Conservation (phyloP, 2,888 invertebrate species). For the Sinhomidia bicolor region DNA sequence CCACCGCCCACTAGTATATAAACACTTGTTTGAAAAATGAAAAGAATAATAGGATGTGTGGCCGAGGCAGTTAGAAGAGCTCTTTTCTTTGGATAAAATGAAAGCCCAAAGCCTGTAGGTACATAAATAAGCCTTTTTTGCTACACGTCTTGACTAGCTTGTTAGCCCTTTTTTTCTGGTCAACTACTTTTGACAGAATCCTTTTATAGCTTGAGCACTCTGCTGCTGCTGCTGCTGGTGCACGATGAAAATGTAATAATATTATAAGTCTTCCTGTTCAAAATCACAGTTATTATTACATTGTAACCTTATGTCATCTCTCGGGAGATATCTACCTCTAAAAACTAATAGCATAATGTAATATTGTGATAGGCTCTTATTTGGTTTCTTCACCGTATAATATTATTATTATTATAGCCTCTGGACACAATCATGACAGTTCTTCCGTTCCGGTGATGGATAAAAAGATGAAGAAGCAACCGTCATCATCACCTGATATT, state of each 20-base stretch:
- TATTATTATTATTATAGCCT: slow-evolving; percentile 52
- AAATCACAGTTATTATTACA: slow-evolving; percentile 20
- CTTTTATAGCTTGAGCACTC: not conserved
- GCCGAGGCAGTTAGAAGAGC: not conserved
- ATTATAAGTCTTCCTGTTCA: not conserved
- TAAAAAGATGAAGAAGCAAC: slow-evolving; percentile 25
- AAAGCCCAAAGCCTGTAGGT: not conserved
- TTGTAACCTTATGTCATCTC: slow-evolving; percentile 32
- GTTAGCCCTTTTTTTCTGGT: slow-evolving; percentile 30
- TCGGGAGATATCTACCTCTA: not conserved
- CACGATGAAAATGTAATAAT: not conserved
- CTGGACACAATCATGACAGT: slow-evolving; percentile 44
- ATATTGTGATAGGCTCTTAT: slow-evolving; percentile 46
- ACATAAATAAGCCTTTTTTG: not conserved
- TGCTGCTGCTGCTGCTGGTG: no score
- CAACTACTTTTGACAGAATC: slow-evolving; percentile 14
- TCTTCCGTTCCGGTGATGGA: slow-evolving; percentile 40
- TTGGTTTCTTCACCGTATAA: slow-evolving; percentile 35
- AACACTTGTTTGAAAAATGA: slow-evolving; percentile 2
- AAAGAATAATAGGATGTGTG: not conserved
- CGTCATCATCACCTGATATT: slow-evolving; percentile 35
- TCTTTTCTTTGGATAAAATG: not conserved
- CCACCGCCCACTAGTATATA: not conserved
- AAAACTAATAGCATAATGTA: slow-evolving; percentile 18
- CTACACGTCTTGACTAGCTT: slow-evolving; percentile 9